Evolutionary conservation across 2,113 vertebrate genomes (phyloP), one percentile per base, ranked within the genome.

Genomic region (Pedionomus torquatus): DNA sequence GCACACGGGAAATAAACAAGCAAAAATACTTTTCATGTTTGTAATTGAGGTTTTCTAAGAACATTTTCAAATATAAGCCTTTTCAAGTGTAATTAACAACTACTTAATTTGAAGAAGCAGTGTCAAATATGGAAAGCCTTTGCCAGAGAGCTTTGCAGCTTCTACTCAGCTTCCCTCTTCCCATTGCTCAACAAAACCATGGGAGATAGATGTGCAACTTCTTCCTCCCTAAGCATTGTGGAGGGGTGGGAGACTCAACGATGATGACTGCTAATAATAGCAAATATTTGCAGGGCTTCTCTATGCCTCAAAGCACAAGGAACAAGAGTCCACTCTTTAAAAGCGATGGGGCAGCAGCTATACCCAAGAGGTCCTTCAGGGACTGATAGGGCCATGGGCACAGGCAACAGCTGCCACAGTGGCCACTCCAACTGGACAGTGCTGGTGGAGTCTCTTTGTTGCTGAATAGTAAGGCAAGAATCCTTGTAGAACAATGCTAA

Each of bases 331-430:
- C 5, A 5, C 25, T 10, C 37, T 44, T 51, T 31, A 41, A 12
- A 16, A 25, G 19, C 13, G 16, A 8, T 10, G 19, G 31, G 41
- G 61, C 17, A 61, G 31, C 17, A 20, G 31, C 31, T 49, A 43
- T n/a, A 18, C 20, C 33, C 2, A 3, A 21, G 21, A 26, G 35
- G 7, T 44, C 13, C 33, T 23, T 23, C 3, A 3, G 24, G 43
- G 30, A 7, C 17, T 2, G 9, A 14, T 8, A 0, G 4, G 60
- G 0, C 17, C 2, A 4, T 2, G 1, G 18, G 24, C 9, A 12
- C 31, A 10, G 7, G 21, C 58, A 76, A 58, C 20, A 2, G 23
- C 65, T 33, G 5, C 43, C 43, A 4, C n/a, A 4, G 48, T 20
- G 7, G 13, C 51, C 3, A 31, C 24, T 24, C 20, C 16, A 7